phyloP scores from a whole-genome alignment of 2,113 vertebrate genomes.

The Fulmarus glacialis region DNA sequence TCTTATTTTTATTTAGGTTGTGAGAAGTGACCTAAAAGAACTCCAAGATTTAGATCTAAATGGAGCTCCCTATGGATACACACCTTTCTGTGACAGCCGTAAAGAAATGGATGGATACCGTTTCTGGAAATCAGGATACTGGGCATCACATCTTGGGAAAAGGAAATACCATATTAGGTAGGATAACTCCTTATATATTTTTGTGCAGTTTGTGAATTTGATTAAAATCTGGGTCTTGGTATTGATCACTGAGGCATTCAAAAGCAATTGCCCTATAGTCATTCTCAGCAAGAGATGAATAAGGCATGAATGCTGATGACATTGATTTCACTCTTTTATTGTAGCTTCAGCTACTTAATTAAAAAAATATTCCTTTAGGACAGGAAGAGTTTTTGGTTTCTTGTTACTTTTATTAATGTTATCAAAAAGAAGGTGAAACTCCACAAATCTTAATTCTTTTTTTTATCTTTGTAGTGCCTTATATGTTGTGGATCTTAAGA shows the following conservation, averaged over 20 bases:
- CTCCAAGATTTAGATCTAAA: constrained; percentile 87
- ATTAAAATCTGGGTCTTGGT: not conserved
- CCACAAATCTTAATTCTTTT: not conserved
- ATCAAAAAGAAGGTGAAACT: not conserved
- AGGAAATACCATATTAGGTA: constrained; percentile 98
- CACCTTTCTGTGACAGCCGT: constrained; percentile 96
- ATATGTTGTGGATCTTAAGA: constrained; percentile 95
- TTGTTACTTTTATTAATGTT: not conserved
- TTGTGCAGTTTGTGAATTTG: not conserved
- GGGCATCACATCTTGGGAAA: constrained; percentile 91
- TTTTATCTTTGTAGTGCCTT: constrained; percentile 80
- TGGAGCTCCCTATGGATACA: constrained; percentile 95
- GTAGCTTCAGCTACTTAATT: not conserved
- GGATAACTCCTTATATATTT: not conserved
- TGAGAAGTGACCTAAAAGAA: constrained; percentile 92
- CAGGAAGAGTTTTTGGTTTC: not conserved
- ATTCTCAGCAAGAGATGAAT: not conserved
- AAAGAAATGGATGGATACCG: constrained; percentile 96
- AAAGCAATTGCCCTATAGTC: not conserved
- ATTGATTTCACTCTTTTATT: not conserved
- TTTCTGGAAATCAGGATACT: constrained; percentile 97
- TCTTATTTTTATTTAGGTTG: constrained; percentile 80
- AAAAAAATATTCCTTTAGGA: not conserved
- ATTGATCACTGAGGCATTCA: not conserved
- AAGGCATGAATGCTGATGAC: not conserved